A percentile compares a stretch with the other conserved stretches of the same genome.
These are phyloP conservation scores for Rhopilema esculentum DNA, from an alignment of 30 jellyfish, hydroid and myxozoan species.

Conservation along the genomic window DNA sequence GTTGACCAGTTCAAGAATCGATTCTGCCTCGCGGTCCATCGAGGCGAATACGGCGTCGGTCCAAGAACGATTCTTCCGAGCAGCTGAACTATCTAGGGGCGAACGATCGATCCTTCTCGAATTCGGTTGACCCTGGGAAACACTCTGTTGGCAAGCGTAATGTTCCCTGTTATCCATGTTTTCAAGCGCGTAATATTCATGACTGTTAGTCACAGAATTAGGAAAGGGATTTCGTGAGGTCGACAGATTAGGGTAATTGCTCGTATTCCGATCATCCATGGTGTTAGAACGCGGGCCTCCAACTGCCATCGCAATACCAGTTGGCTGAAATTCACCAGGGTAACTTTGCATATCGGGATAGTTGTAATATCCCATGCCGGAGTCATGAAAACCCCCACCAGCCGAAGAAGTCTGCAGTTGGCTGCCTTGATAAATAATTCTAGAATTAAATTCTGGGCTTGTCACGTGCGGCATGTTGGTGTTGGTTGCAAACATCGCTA, in stretches of 20 bases:
- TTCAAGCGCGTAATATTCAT: conserved; percentile 66
- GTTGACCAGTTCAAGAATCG: conserved; percentile 60
- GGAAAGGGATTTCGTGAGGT: conserved; percentile 75
- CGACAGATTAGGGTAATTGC: conserved; percentile 68
- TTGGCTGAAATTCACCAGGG: conserved; percentile 47
- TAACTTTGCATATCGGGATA: conserved; percentile 43
- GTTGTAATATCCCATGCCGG: conserved; percentile 44
- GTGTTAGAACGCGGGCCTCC: conserved; percentile 61
- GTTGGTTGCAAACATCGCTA: conserved; percentile 68
- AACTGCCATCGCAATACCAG: conserved; percentile 50
- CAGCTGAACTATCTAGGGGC: conserved; percentile 52
- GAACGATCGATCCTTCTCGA: conserved; percentile 51
- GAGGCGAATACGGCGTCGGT: conserved; percentile 73
- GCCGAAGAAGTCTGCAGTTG: conserved; percentile 34
- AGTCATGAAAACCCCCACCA: conserved; percentile 20
- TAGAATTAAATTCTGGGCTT: conserved; percentile 35
- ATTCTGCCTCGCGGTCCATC: conserved; percentile 74
- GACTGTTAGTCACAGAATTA: conserved; percentile 62
- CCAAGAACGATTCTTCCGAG: conserved; percentile 55
- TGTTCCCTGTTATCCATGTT: conserved; percentile 74
- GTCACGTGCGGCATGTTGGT: conserved; percentile 65
- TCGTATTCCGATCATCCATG: conserved; percentile 61
- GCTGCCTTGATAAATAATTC: conserved; percentile 48
- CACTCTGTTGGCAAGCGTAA: conserved; percentile 68
- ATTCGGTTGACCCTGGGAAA: conserved; percentile 66